A percentile compares a stretch with the other conserved stretches of the same genome.
phyloP scores from a whole-genome alignment of 2,797 vertebrate genomes.

The Bufotes viridis region DNA sequence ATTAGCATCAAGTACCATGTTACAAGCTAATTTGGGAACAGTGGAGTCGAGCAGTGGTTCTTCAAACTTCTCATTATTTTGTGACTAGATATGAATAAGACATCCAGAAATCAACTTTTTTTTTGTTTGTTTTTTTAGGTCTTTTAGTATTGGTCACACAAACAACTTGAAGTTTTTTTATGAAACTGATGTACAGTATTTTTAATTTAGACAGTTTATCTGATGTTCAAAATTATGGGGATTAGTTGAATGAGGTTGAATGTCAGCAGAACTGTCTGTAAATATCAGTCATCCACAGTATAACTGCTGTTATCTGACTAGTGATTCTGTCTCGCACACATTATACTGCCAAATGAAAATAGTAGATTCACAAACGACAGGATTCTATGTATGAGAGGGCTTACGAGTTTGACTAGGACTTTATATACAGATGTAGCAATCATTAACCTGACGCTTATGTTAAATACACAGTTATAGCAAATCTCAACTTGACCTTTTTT shows the following conservation, averaged over 20 bases:
- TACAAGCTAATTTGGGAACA: conserved; percentile 23
- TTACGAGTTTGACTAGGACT: too few species aligned
- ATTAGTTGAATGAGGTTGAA: background rate
- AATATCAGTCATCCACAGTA: background rate
- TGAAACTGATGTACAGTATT: background rate
- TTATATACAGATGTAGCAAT: too few species aligned
- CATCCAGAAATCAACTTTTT: background rate
- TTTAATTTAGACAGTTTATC: background rate
- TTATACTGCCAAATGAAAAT: too few species aligned
- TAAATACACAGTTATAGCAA: too few species aligned
- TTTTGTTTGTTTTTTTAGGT: background rate
- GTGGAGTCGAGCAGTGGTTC: background rate
- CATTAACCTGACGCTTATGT: too few species aligned
- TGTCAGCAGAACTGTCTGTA: background rate
- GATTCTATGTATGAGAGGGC: too few species aligned
- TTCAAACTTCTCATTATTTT: conserved; percentile 13
- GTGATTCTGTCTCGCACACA: background rate
- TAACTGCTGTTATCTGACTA: background rate
- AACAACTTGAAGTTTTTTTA: background rate
- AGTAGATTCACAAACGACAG: too few species aligned
- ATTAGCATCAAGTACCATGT: background rate
- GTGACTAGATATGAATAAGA: background rate
- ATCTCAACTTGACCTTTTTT: too few species aligned
- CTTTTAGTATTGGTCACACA: background rate
- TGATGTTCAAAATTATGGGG: background rate